Evolutionary conservation across 2,113 vertebrate genomes (phyloP).

Genomic region (Microcebus jonahi): DNA sequence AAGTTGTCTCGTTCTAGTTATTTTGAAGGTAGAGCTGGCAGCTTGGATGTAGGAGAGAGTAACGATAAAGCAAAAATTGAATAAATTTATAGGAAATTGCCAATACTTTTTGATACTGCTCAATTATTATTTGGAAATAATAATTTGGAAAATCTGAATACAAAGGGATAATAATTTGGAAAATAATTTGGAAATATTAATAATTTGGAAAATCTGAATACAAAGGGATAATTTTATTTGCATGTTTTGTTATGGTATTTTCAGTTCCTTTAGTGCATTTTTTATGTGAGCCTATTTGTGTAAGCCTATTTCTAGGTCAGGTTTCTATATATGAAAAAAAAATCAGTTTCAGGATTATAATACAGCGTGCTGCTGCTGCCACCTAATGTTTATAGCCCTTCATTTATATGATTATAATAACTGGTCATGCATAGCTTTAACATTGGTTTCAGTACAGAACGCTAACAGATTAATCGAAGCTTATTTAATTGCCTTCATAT

Average conservation of each 20-base stretch:
- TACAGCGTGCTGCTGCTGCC: slow-evolving; percentile 71
- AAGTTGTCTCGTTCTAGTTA: neutral
- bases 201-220: neutral
- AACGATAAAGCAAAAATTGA: neutral
- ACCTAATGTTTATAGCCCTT: slow-evolving; percentile 75
- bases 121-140: neutral
- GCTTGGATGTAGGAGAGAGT: neutral
- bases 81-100: neutral
- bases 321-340: neutral
- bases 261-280: slow-evolving; percentile 32
- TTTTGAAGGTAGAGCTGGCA: neutral
- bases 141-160: neutral
- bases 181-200: slow-evolving; percentile 28
- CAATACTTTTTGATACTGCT: neutral
- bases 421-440: slow-evolving; percentile 37
- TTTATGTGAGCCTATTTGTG: slow-evolving; percentile 49
- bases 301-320: slow-evolving; percentile 26
- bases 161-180: neutral
- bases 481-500: slow-evolving; percentile 69
- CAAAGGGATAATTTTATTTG: neutral
- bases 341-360: slow-evolving; percentile 10
- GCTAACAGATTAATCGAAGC: slow-evolving; percentile 66
- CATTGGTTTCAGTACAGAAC: slow-evolving; percentile 48
- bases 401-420: slow-evolving; percentile 45
- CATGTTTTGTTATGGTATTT: slow-evolving; percentile 24